These are phyloP conservation scores for Sylvicola fuscatus DNA, from an alignment of 2,888 invertebrate species.

Conservation along the genomic window DNA sequence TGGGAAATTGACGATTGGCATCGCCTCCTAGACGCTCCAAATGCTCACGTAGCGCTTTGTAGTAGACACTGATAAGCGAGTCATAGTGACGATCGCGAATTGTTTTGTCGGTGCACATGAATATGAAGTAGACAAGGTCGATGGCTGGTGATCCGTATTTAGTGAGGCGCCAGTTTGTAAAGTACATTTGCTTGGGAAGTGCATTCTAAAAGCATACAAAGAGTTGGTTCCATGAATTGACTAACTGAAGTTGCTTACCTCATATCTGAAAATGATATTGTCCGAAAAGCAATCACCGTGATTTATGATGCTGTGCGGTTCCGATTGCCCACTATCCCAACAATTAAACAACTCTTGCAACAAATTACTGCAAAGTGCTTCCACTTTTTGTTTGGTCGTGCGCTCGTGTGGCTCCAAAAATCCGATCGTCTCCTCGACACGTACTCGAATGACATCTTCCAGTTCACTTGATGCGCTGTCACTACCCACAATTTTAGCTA, in stretches of 20 bases:
- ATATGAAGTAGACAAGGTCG: slow-evolving; percentile 6
- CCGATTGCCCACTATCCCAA: slow-evolving; percentile 1
- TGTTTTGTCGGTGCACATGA: slow-evolving; percentile 5
- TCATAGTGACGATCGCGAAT: slow-evolving; percentile 6
- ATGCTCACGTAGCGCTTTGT: slow-evolving; percentile 6
- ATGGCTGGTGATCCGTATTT: slow-evolving; percentile 7
- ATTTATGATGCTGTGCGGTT: slow-evolving; percentile 6
- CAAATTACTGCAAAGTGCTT: slow-evolving; percentile 1
- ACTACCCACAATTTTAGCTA: not conserved
- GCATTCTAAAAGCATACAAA: slow-evolving; percentile 3
- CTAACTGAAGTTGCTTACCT: not conserved
- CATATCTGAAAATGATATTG: slow-evolving; percentile 6
- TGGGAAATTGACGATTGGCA: slow-evolving; percentile 6
- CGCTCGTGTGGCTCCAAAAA: slow-evolving; percentile 5
- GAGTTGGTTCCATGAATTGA: not conserved
- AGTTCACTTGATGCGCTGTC: slow-evolving; percentile 1
- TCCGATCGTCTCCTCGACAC: slow-evolving; percentile 3
- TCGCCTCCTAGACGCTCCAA: slow-evolving; percentile 6
- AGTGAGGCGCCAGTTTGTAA: slow-evolving; percentile 7
- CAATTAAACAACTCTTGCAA: not conserved
- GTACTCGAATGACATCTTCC: not conserved
- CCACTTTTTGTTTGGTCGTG: slow-evolving; percentile 4
- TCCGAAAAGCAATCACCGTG: slow-evolving; percentile 8
- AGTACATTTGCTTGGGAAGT: slow-evolving; percentile 3
- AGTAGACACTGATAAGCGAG: slow-evolving; percentile 5